phyloP scores from a whole-genome alignment of 2,888 invertebrate genomes.

The Altica lythri region DNA sequence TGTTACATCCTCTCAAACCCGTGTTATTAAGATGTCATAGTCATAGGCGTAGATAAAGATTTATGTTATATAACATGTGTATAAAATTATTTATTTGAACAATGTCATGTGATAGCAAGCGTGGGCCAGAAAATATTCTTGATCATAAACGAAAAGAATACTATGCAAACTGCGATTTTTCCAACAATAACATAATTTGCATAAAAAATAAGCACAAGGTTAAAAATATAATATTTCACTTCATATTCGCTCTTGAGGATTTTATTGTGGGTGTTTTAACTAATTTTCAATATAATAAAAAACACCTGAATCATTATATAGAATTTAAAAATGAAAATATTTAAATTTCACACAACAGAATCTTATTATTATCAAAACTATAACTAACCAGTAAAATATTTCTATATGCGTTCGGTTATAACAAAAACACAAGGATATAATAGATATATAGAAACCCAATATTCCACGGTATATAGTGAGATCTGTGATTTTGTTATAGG shows the following conservation, averaged over 20 bases:
- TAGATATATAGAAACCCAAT: constrained; percentile 5
- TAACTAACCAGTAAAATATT: neutral
- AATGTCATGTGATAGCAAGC: constrained; percentile 7
- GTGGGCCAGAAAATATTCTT: constrained; percentile 8
- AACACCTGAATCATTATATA: neutral
- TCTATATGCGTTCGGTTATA: neutral
- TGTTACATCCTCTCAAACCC: no score
- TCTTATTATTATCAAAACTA: no score
- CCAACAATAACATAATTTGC: constrained; percentile 22
- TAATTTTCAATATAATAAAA: neutral
- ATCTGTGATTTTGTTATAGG: constrained; percentile 33
- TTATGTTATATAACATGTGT: no score
- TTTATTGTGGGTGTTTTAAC: neutral
- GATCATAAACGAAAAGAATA: constrained; percentile 1
- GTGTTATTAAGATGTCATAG: no score
- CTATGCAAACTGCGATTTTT: constrained; percentile 7
- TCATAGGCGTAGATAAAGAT: no score
- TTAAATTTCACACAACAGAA: no score
- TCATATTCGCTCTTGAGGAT: neutral
- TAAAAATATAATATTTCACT: constrained; percentile 29
- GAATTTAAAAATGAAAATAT: no score
- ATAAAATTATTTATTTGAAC: neutral
- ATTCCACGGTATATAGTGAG: constrained; percentile 4
- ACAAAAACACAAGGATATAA: no score
- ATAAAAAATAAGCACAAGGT: constrained; percentile 36